phyloP scores from a whole-genome alignment of 2,113 vertebrate species.

The Perca schrenkii region DNA sequence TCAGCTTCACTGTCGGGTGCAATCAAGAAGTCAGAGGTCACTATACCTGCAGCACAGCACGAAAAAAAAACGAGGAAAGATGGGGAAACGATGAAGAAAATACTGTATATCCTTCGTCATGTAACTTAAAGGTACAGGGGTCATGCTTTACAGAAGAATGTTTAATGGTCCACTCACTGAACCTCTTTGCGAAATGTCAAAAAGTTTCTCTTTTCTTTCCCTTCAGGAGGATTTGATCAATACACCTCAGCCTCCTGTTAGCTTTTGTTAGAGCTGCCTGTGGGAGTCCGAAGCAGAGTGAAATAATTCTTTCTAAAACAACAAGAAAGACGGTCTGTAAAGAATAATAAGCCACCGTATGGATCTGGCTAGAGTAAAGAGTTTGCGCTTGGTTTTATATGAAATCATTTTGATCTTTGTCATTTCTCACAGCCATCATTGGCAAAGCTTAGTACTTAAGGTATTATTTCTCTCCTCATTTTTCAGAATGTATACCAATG shows the following conservation, averaged over 20 bases:
- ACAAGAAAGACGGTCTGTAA: neutral
- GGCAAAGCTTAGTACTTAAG: neutral
- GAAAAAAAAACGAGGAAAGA: conserved; percentile 17
- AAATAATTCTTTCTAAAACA: neutral
- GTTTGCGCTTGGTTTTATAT: too few species aligned
- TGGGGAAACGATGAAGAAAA: conserved; percentile 22
- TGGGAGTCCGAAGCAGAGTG: neutral
- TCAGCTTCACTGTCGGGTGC: conserved; percentile 33
- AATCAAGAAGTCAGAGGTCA: conserved; percentile 46
- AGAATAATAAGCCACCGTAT: neutral
- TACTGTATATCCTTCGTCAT: neutral
- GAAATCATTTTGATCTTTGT: neutral
- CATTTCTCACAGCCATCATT: neutral
- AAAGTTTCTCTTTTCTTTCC: conserved; percentile 9
- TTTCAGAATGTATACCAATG: too few species aligned
- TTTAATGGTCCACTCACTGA: neutral
- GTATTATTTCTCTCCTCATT: too few species aligned
- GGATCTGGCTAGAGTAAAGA: neutral
- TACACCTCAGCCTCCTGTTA: conserved; percentile 1
- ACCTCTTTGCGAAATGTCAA: conserved; percentile 4
- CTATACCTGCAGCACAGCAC: conserved; percentile 16
- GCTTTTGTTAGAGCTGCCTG: conserved; percentile 1
- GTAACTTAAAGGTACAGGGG: conserved; percentile 4
- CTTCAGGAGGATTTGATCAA: neutral
- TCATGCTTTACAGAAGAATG: neutral